Conservation (phyloP, 2,797 vertebrate species). For the Myripristis jacobus region DNA sequence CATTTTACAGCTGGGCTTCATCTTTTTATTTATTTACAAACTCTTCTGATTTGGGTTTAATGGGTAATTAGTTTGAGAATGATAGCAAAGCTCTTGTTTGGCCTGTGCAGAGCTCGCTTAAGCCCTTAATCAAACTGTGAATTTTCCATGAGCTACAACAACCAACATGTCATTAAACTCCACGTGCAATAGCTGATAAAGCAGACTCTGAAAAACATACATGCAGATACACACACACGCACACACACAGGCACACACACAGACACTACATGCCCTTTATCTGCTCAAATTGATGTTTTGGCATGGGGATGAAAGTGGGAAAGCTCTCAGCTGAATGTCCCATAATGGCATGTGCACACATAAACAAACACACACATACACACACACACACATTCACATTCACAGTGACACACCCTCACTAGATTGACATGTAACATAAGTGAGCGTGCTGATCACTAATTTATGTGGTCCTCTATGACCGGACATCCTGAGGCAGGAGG, state of each 20-base stretch:
- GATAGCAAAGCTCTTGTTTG: slow-evolving; percentile 63
- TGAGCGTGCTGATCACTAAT: slow-evolving; percentile 77
- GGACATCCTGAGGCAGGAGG: slow-evolving; percentile 73
- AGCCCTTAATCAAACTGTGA: slow-evolving; percentile 58
- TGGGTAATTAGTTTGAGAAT: slow-evolving; percentile 45
- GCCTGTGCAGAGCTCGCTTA: slow-evolving; percentile 48
- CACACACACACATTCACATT: background rate
- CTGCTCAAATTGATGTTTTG: slow-evolving; percentile 63
- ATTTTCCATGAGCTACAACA: slow-evolving; percentile 72
- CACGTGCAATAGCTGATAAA: slow-evolving; percentile 66
- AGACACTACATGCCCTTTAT: slow-evolving; percentile 36
- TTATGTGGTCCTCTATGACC: slow-evolving; percentile 67
- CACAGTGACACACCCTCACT: slow-evolving; percentile 23
- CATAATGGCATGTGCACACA: slow-evolving; percentile 40
- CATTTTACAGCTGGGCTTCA: background rate
- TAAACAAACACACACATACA: background rate
- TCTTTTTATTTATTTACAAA: slow-evolving; percentile 26
- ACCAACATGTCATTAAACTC: slow-evolving; percentile 69
- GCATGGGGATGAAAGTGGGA: slow-evolving; percentile 37
- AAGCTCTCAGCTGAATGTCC: slow-evolving; percentile 44
- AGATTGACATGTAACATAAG: slow-evolving; percentile 63
- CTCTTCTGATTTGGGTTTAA: slow-evolving; percentile 29
- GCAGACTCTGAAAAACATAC: slow-evolving; percentile 21
- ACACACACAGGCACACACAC: background rate
- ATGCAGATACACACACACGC: slow-evolving; percentile 10